A percentile compares a stretch with the other conserved stretches of the same genome.
phyloP scores from a whole-genome alignment of 2,888 invertebrate genomes.

The Apamea monoglypha region DNA sequence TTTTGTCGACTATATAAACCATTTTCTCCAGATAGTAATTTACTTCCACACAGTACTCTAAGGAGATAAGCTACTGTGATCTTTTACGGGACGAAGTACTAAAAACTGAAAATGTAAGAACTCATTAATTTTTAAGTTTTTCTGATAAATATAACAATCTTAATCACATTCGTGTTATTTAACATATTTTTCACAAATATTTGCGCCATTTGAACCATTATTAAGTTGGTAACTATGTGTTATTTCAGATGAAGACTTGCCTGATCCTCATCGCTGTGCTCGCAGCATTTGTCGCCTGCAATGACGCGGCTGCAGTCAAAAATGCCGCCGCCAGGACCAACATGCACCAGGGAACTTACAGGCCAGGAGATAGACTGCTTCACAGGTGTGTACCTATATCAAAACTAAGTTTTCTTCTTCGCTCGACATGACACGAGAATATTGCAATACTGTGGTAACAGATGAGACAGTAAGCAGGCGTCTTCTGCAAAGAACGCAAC shows the following conservation, averaged over 20 bases:
- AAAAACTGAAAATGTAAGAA: constrained; percentile 3
- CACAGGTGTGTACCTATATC: constrained; percentile 51
- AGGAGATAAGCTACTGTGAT: not conserved
- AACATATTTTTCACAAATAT: not conserved
- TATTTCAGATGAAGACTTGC: constrained; percentile 41
- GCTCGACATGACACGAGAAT: not conserved
- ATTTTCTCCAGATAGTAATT: not conserved
- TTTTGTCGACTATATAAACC: constrained; percentile 1
- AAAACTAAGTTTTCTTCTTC: no score
- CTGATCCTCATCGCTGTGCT: constrained; percentile 38
- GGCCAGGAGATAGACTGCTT: constrained; percentile 36
- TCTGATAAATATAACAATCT: not conserved
- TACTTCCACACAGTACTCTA: not conserved
- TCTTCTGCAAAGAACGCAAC: not conserved
- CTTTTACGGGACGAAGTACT: not conserved
- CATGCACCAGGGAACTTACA: constrained; percentile 23
- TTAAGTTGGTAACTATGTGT: not conserved
- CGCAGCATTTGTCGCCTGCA: constrained; percentile 28
- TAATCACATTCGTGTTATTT: not conserved
- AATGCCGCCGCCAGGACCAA: constrained; percentile 26
- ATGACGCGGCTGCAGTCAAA: constrained; percentile 32
- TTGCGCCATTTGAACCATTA: not conserved
- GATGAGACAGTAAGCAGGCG: not conserved
- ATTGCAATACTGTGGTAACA: not conserved
- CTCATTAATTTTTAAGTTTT: not conserved